Base-by-base conservation (phyloP, 2,888 invertebrate species). In the Luperina testacea region DNA sequence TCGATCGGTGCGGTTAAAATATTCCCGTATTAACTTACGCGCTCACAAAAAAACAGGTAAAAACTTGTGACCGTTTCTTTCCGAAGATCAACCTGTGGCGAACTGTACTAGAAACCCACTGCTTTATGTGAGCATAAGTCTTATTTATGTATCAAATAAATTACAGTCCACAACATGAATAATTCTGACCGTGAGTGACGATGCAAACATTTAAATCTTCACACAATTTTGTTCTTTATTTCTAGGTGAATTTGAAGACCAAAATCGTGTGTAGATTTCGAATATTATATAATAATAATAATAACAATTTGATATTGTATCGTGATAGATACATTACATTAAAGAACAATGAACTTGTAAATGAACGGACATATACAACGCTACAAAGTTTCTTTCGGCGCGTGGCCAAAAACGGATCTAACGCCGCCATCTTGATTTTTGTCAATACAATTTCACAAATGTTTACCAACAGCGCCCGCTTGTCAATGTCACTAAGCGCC, bases 251-350 rank as follows among this genome's bases (percentile, higher is more conserved):
- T 17, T 63, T 70, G 79, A 87, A 79, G 75, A 42, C 20, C 73
- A 82, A 72, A 80, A 77, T 38, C 53, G 64, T 64, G 65, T 73
- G 65, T 72, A 76, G 42, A 72, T 68, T 70, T 75, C 45, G 27
- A 45, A 68, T 74, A 64, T 48, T 74, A 64, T 42, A 72, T 13
- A 42, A 65, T 67, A 59, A 38, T 48, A 65, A 53, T 73, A 69
- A 77, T 67, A 86, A 87, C 74, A 80, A 84, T 81, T 78, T 74
- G 70, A 88, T 86, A 83, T 64, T 70, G 75, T 82, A 82, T 51
- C 59, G 17, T 74, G 0, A 64, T 53, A 68, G 65, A 84, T 76
- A 80, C 68, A 65, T 79, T 73, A 87, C 27, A 72, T 68, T 75
- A 81, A 64, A 78, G 74, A 76, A 85, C 78, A 80, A 80, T 71